These are phyloP conservation scores for Micronisus gabar DNA, from an alignment of 2,113 vertebrate species.

Conservation along the genomic window DNA sequence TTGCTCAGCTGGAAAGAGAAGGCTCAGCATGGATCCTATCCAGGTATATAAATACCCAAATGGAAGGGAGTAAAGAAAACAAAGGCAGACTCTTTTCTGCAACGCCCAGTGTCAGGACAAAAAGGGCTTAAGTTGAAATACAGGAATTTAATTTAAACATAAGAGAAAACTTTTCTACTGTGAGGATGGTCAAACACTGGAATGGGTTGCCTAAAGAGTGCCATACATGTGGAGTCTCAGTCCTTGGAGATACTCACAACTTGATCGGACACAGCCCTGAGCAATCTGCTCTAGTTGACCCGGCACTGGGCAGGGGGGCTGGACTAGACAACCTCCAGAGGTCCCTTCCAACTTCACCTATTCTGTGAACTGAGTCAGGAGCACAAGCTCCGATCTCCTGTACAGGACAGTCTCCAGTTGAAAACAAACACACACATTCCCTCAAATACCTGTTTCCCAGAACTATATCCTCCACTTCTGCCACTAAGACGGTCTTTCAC, in stretches of 20 bases:
- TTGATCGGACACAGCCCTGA: background rate
- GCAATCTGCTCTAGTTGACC: background rate
- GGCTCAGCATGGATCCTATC: background rate
- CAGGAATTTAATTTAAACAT: background rate
- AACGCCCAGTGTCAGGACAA: background rate
- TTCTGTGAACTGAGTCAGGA: background rate
- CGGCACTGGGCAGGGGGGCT: background rate
- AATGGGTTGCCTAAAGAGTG: background rate
- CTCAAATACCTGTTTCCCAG: slow-evolving; percentile 80
- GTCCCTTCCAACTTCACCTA: background rate
- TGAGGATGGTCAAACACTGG: background rate
- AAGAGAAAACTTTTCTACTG: background rate
- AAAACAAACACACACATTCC: background rate
- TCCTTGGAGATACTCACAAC: background rate
- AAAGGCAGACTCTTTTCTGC: background rate
- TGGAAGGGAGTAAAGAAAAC: background rate
- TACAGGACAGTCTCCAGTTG: background rate
- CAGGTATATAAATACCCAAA: background rate
- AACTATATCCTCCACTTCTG: slow-evolving; percentile 79
- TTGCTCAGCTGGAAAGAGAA: background rate
- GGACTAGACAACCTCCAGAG: background rate
- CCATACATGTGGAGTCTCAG: background rate
- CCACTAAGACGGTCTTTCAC: slow-evolving; percentile 89
- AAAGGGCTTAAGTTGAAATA: accelerated
- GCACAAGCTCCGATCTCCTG: background rate